Evolutionary conservation across 2,888 invertebrate genomes (phyloP).

Genomic region (Nomada fabriciana): DNA sequence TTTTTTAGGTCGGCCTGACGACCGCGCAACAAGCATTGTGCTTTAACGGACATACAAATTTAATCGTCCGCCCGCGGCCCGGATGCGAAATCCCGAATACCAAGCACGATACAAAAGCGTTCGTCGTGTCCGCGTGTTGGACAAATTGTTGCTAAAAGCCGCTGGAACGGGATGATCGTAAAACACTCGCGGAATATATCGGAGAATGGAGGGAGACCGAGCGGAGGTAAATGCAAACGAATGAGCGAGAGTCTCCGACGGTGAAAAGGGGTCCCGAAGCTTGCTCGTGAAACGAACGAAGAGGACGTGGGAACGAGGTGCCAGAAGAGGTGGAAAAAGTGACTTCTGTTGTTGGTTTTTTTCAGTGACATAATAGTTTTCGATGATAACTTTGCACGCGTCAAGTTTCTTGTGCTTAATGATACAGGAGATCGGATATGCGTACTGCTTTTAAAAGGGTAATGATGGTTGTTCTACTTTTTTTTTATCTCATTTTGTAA

Average conservation of each 20-base stretch:
- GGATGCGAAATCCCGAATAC: not conserved
- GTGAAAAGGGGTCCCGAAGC: not conserved
- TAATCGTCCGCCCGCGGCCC: slow-evolving; percentile 15
- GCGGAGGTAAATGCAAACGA: slow-evolving; percentile 21
- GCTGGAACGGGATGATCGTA: slow-evolving; percentile 32
- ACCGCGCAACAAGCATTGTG: slow-evolving; percentile 45
- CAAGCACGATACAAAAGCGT: slow-evolving; percentile 21
- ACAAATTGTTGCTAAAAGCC: slow-evolving; percentile 44
- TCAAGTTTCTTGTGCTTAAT: no score
- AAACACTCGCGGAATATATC: slow-evolving; percentile 20
- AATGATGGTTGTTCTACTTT: no score
- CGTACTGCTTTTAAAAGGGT: no score
- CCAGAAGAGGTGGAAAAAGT: not conserved
- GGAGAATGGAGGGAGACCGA: slow-evolving; percentile 24
- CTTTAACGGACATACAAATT: slow-evolving; percentile 39
- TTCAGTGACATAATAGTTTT: no score
- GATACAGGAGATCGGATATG: no score
- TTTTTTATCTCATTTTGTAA: no score
- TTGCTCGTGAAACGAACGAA: not conserved
- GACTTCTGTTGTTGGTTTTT: not conserved
- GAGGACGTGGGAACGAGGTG: not conserved
- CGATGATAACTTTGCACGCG: no score
- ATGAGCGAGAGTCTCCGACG: slow-evolving; percentile 11
- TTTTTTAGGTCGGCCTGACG: slow-evolving; percentile 45
- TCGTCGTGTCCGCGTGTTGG: slow-evolving; percentile 9